These are phyloP conservation scores for Hemiprocne comata DNA, from an alignment of 2,113 vertebrate genomes.

Conservation along the genomic window DNA sequence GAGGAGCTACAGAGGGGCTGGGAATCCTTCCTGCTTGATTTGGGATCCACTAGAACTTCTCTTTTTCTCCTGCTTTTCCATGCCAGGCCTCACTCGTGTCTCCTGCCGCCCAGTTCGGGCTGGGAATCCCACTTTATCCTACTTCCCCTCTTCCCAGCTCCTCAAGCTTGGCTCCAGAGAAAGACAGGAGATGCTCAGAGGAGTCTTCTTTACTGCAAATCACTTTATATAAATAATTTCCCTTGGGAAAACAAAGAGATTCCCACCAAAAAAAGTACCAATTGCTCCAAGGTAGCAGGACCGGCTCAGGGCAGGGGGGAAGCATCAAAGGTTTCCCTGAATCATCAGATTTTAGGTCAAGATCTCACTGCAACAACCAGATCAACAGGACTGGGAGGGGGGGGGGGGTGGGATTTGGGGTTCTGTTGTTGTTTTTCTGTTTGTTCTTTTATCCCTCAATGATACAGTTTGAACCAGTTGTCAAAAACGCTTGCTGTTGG, in stretches of 20 bases:
- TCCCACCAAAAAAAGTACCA: neutral
- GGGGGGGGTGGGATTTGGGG: neutral
- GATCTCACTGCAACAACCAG: conserved; percentile 50
- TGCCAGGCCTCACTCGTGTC: neutral
- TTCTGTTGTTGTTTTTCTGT: neutral
- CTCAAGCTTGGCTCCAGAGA: neutral
- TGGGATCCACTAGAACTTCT: neutral
- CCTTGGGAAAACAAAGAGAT: neutral
- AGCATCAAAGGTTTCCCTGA: neutral
- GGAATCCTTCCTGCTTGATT: neutral
- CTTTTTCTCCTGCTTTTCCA: neutral
- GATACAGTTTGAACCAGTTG: conserved; percentile 82
- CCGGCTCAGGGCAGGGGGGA: neutral
- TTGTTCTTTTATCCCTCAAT: conserved; percentile 26
- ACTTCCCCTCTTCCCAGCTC: neutral
- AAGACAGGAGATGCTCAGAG: neutral
- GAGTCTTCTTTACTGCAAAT: neutral
- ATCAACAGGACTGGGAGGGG: neutral
- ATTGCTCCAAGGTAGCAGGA: neutral
- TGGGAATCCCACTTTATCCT: neutral
- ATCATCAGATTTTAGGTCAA: neutral
- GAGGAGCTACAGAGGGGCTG: neutral
- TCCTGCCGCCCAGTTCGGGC: neutral
- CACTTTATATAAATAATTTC: neutral
- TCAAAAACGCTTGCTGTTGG: conserved; percentile 87